A percentile compares a stretch with the other conserved stretches of the same genome.
Evolutionary conservation across 2,797 vertebrate species (phyloP).

Genomic region (Malurus splendens): DNA sequence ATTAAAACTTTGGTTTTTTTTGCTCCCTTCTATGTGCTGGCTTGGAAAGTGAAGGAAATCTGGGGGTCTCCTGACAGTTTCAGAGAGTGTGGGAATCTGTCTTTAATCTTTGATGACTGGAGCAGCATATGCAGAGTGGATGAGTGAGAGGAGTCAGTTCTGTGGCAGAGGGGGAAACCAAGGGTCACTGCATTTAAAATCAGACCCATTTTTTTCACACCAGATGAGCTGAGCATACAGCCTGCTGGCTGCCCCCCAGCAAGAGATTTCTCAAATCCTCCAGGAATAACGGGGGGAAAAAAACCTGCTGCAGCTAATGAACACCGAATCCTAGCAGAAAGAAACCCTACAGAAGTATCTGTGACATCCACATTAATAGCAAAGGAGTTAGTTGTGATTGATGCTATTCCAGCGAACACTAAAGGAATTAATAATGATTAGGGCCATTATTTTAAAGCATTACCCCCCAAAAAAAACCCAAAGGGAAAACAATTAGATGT

Average conservation of each 20-base stretch:
- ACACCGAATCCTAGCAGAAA: constrained; percentile 42
- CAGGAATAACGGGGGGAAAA: neutral
- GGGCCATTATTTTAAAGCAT: constrained; percentile 65
- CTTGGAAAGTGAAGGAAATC: constrained; percentile 1
- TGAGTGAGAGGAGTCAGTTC: neutral
- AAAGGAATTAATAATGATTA: constrained; percentile 72
- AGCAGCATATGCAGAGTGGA: neutral
- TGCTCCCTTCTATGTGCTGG: neutral
- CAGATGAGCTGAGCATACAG: neutral
- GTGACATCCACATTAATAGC: constrained; percentile 64
- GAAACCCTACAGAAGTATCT: constrained; percentile 51
- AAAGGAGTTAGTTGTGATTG: constrained; percentile 66
- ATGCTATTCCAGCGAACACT: constrained; percentile 57
- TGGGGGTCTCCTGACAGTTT: constrained; percentile 12
- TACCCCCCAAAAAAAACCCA: constrained; percentile 11
- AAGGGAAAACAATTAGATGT: constrained; percentile 66
- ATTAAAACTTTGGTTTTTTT: neutral
- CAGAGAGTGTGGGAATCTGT: constrained; percentile 36
- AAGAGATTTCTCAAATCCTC: constrained; percentile 6
- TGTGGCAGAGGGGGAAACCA: neutral
- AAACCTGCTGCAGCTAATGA: constrained; percentile 39
- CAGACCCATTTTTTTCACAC: neutral
- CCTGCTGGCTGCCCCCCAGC: neutral
- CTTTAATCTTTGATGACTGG: constrained; percentile 35
- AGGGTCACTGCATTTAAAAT: constrained; percentile 1